Evolutionary conservation across 2,888 invertebrate species (phyloP), one percentile per base, ranked within the genome.

Genomic region (Zele albiditarsus): DNA sequence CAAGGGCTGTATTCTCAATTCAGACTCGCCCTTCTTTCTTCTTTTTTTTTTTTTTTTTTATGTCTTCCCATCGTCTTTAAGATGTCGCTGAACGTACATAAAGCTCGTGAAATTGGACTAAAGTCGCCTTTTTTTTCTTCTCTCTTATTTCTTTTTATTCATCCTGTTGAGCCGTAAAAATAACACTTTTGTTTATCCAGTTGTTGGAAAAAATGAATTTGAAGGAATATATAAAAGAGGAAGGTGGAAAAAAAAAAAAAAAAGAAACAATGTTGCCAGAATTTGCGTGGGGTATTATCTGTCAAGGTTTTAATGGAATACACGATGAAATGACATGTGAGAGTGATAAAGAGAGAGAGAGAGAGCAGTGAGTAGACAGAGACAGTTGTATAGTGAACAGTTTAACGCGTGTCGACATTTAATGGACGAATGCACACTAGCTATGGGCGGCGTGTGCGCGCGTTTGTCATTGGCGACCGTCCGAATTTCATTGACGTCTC

Each of bases 321-420:
- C 46, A 46, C 46, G 16, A 46, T n/a, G 46, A 46, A 46, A 46
- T 46, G 16, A 46, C n/a, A 46, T 46, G 46, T 38, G 38, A 38
- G 38, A 38, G 38, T 16, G n/a, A 46, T 14, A 42, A 42, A 42
- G 16, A n/a, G 14, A n/a, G n/a, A 46, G n/a, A n/a, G n/a, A n/a
- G n/a, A n/a, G n/a, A n/a, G n/a, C 27, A 20, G 62, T 23, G 25
- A 58, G 27, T 62, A 42, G 28, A 42, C 10, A 20, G 68, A 67
- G 25, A 28, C 4, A n/a, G 53, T 20, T 25, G 6, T 23, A 57
- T 33, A 38, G 27, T 33, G 62, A 38, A 70, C 38, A 67, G 73
- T 69, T 76, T 76, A 73, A 76, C 73, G 76, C 76, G 63, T 72
- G 75, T 76, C 76, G 76, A 73, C 73, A 70, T 73, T 58, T 65